Evolutionary conservation across 2,797 vertebrate genomes (phyloP).

Genomic region (Dicrostonyx torquatus): DNA sequence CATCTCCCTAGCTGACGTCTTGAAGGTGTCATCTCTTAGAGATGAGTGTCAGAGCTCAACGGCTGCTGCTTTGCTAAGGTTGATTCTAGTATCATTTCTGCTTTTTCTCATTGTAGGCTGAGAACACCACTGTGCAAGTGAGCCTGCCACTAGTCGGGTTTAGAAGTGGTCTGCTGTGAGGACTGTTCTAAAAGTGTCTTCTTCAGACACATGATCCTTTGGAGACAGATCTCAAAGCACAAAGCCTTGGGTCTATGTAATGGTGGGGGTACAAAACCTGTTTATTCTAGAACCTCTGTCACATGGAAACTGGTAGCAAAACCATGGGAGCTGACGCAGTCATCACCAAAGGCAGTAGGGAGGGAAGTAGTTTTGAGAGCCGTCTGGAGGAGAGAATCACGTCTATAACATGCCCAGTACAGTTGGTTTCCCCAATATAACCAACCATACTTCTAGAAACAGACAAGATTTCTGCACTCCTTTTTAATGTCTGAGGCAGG

Average conservation of each 20-base stretch:
- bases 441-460: neutral
- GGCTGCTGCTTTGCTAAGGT: neutral
- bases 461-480: neutral
- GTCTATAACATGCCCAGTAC: neutral
- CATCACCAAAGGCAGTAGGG: neutral
- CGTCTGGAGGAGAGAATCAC: neutral
- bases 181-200: neutral
- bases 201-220: neutral
- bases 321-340: neutral
- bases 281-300: neutral
- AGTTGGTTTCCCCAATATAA: neutral
- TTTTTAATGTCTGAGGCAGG: neutral
- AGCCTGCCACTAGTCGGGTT: neutral
- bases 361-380: neutral
- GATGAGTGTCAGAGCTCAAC: neutral
- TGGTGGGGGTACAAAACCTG: too few species aligned
- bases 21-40: neutral
- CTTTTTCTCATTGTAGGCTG: neutral
- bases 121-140: neutral
- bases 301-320: neutral
- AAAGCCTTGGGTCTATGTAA: neutral
- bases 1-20: neutral
- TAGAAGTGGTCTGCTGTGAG: neutral
- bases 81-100: neutral
- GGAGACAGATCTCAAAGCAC: neutral